phyloP scores from a whole-genome alignment of 2,888 invertebrate genomes.

The Metellina segmentata region DNA sequence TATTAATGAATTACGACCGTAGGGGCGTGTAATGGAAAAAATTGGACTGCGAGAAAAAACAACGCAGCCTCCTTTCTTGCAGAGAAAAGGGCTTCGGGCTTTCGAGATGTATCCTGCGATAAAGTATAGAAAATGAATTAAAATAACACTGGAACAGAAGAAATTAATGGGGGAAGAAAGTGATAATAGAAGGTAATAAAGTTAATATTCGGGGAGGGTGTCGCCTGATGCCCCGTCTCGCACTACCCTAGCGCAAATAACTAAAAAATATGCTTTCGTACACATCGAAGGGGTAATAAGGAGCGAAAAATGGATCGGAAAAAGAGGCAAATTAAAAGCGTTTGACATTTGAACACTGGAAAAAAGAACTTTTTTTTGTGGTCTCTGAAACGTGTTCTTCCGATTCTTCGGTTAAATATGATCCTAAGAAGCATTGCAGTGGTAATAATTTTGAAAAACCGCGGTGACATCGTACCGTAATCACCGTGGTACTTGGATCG shows the following conservation, averaged over 20 bases:
- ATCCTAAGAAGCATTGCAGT: too few species aligned
- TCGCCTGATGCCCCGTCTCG: not conserved
- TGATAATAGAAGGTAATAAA: conserved; percentile 75
- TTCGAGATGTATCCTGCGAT: conserved; percentile 41
- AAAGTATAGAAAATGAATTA: conserved; percentile 68
- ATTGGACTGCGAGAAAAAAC: conserved; percentile 36
- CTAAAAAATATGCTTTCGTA: conserved; percentile 12
- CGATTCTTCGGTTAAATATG: too few species aligned
- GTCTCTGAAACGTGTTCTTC: not conserved
- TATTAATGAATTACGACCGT: conserved; percentile 75
- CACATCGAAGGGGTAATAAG: too few species aligned
- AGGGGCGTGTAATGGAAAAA: conserved; percentile 61
- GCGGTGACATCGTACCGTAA: too few species aligned
- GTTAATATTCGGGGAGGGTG: conserved; percentile 17
- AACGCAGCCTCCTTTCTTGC: conserved; percentile 13
- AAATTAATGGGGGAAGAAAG: conserved; percentile 60
- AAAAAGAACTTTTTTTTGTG: not conserved
- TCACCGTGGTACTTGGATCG: too few species aligned
- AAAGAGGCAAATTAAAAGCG: not conserved
- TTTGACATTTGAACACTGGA: not conserved
- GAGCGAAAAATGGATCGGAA: not conserved
- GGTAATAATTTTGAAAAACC: too few species aligned
- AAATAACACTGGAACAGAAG: conserved; percentile 50
- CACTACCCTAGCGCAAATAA: not conserved
- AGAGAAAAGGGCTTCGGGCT: conserved; percentile 58